These are phyloP conservation scores for Poecilia gillii DNA, from an alignment of 2,797 vertebrate genomes.

Conservation along the genomic window DNA sequence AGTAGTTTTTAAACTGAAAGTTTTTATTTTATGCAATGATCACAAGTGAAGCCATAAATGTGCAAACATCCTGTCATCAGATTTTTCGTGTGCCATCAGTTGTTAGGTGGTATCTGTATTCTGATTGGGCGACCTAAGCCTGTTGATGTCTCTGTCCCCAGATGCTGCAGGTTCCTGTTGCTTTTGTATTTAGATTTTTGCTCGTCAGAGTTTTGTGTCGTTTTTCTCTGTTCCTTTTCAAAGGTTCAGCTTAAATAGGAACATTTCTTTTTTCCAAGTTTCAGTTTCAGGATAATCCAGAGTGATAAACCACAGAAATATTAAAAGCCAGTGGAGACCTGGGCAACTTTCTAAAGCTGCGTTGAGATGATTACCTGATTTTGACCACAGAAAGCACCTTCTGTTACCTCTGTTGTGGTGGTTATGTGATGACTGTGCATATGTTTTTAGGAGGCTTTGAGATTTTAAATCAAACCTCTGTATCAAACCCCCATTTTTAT, in stretches of 20 bases:
- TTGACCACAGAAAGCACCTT: not conserved
- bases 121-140: not conserved
- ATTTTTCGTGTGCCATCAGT: too few relatives aligned
- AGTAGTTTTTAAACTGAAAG: too few relatives aligned
- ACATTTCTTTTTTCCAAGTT: not conserved
- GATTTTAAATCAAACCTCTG: not conserved
- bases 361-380: not conserved
- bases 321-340: not conserved
- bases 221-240: not conserved
- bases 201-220: not conserved
- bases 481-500: not conserved
- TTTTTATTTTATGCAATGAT: not conserved
- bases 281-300: not conserved
- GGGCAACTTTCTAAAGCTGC: not conserved
- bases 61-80: not conserved
- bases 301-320: not conserved
- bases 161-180: not conserved
- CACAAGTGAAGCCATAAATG: not conserved
- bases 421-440: not conserved
- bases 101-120: not conserved
- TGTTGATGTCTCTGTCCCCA: not conserved
- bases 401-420: not conserved
- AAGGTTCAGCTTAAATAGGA: not conserved
- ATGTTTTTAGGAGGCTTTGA: not conserved
- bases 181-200: not conserved